Percentiles rank a stretch among this genome's conserved stretches.
These are phyloP conservation scores for Leptopilina syphax DNA, from an alignment of 2,888 invertebrate species.

Conservation along the genomic window DNA sequence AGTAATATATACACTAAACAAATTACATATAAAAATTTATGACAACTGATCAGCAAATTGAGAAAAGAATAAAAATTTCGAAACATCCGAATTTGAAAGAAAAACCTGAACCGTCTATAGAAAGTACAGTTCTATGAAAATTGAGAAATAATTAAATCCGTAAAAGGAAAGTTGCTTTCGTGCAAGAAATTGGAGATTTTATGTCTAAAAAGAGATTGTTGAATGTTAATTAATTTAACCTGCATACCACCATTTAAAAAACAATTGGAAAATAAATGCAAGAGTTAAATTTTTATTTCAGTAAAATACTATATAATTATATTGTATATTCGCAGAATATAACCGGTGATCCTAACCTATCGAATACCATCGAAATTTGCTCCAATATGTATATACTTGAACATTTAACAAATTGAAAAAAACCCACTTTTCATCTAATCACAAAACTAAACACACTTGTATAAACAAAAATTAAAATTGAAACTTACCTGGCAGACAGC, in stretches of 20 bases:
- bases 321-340: conserved; percentile 5
- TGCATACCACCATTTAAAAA: too few species aligned
- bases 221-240: too few species aligned
- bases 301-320: too few species aligned
- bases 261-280: too few species aligned
- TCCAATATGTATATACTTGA: conserved; percentile 33
- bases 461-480: not conserved
- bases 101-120: conserved; percentile 1
- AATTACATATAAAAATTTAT: not conserved
- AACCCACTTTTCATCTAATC: conserved; percentile 6
- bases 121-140: conserved; percentile 27
- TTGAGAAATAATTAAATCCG: conserved; percentile 25
- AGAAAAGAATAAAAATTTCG: not conserved
- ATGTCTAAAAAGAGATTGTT: not conserved
- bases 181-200: conserved; percentile 30
- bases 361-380: conserved; percentile 46
- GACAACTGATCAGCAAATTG: not conserved
- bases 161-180: conserved; percentile 39
- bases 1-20: too few species aligned
- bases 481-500: conserved; percentile 56
- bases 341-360: conserved; percentile 55
- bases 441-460: conserved; percentile 17
- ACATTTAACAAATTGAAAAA: not conserved
- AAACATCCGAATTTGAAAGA: not conserved
- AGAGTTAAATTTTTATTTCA: too few species aligned